Evolutionary conservation across 2,113 vertebrate genomes (phyloP), one percentile per base, ranked within the genome.

Genomic region (Nesogale talazaci): DNA sequence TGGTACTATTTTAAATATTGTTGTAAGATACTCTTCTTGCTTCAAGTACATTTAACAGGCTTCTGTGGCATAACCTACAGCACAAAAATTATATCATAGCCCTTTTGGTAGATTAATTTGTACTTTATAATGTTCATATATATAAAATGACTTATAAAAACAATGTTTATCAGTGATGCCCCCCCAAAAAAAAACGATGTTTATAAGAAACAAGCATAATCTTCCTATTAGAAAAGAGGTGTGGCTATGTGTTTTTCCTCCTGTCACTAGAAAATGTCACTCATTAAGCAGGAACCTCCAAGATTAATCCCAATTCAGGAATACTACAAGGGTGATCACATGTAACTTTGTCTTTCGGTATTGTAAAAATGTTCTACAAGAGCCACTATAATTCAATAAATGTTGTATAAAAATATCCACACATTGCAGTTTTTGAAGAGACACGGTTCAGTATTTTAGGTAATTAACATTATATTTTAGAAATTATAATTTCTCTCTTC

Each of bases 391-490:
- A 69, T 70, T 92, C 22, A 23, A n/a, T 42, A 34, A 70, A 38
- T 8, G 61, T 63, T 65, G 15, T 65, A n/a, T 70, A 29, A 85
- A 78, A 23, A 88, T 94, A 9, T 42, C 78, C 46, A 52, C 11
- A 40, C 31, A 22, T 34, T 79, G 20, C 11, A 69, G 0, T 40
- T 75, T 84, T 85, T 84, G 61, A 87, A 70, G 61, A 85, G 74
- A 63, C 31, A 87, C 89, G 16, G 57, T 61, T 85, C 79, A 78
- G 16, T 61, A 9, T 34, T 88, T 85, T 74, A 90, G 74, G 57
- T 75, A 89, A 89, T 80, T 76, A 83, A 89, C 91, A 31, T 46
- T 89, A 42, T 72, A n/a, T 42, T 87, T 75, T 67, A 77, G 65
- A 79, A 70, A 72, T 20, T 27, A 84, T 82, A 12, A 20, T 92